Percentiles rank a stretch among this genome's conserved stretches.
Evolutionary conservation across 1,140 invertebrate genomes (phyloP).

Genomic region (Sinella curviseta): DNA sequence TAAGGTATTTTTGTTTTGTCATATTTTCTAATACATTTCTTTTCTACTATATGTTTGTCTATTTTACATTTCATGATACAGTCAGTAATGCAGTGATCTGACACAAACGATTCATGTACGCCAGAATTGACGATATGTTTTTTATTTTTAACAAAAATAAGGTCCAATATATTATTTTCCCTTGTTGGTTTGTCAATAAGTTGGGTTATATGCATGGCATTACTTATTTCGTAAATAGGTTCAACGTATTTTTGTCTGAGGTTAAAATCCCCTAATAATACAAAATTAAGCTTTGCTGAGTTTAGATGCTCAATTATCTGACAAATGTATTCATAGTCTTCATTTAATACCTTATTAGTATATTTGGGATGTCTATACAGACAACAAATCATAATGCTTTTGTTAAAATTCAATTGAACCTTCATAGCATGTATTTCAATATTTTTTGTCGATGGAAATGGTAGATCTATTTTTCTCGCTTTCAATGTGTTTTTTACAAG

Average conservation of each 20-base stretch:
- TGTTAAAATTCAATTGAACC: background rate
- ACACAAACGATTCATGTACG: background rate
- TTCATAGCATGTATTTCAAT: background rate
- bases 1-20: too few species aligned
- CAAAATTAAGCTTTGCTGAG: background rate
- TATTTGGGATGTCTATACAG: background rate
- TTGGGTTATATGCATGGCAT: background rate
- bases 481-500: background rate
- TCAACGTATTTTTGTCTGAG: background rate
- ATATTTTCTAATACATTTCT: background rate
- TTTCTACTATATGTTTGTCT: background rate
- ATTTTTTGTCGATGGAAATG: background rate
- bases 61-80: background rate
- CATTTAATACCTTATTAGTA: background rate
- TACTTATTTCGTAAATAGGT: background rate
- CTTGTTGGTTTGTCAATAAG: conserved; percentile 3
- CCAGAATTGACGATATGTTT: background rate
- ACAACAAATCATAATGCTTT: background rate
- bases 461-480: background rate
- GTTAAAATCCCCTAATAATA: conserved; percentile 17
- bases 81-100: background rate
- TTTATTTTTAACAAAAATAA: conserved; percentile 11
- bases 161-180: background rate
- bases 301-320: background rate
- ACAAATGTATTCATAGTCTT: background rate